Percentiles rank a stretch among this genome's conserved stretches.
Evolutionary conservation across 1,140 invertebrate species (phyloP).

Genomic region (Zaprionus ghesquierei): DNA sequence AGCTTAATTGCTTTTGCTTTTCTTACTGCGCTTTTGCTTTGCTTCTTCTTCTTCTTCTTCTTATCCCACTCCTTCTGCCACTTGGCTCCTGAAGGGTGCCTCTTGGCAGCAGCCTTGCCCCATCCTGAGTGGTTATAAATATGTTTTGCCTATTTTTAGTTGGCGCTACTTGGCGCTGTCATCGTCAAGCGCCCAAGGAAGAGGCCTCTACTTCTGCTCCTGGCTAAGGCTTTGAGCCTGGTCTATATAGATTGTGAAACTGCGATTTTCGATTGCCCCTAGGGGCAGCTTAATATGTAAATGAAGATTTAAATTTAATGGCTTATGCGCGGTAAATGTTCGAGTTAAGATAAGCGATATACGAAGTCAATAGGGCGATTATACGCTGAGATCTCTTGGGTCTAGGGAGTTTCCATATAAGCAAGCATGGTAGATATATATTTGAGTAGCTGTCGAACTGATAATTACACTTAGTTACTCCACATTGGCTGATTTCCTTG

Average conservation of each 20-base stretch:
- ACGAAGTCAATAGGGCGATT: neutral
- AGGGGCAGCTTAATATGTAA: slow-evolving; percentile 4
- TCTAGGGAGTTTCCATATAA: neutral
- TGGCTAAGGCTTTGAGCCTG: slow-evolving; percentile 1
- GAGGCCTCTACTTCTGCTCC: neutral
- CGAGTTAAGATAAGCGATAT: slow-evolving; percentile 1
- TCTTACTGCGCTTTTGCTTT: slow-evolving; percentile 3
- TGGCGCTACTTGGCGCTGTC: slow-evolving; percentile 46
- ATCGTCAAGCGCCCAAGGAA: slow-evolving; percentile 21
- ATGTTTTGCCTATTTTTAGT: slow-evolving; percentile 63
- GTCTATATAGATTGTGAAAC: slow-evolving; percentile 29
- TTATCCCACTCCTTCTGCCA: neutral
- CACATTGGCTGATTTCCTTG: too few relatives aligned
- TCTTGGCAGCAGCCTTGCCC: slow-evolving; percentile 17
- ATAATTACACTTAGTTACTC: neutral
- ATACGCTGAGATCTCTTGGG: neutral
- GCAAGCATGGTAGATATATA: neutral
- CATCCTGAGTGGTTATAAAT: slow-evolving; percentile 49
- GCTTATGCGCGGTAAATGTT: neutral
- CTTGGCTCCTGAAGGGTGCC: slow-evolving; percentile 1
- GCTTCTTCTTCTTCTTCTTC: slow-evolving; percentile 23
- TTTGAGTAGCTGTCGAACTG: neutral
- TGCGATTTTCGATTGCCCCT: slow-evolving; percentile 17
- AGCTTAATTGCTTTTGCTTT: slow-evolving; percentile 74
- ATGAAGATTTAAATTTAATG: slow-evolving; percentile 17